Percentiles rank a stretch among this genome's conserved stretches.
Conservation (phyloP, 1,140 invertebrate species). For the Diachasma alloeum region DNA sequence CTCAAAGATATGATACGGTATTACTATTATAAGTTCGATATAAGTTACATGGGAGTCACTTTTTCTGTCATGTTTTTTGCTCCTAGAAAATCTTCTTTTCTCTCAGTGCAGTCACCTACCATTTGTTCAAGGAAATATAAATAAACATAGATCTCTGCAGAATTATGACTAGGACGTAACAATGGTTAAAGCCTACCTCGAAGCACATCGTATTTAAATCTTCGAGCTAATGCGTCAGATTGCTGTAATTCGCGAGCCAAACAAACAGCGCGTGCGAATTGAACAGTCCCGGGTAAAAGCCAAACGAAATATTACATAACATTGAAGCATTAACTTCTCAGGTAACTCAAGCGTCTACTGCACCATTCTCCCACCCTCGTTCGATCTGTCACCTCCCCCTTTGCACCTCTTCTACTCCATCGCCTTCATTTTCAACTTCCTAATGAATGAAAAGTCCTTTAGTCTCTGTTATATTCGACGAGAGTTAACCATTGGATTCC, state of each 20-base stretch:
- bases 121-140: background rate
- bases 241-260: background rate
- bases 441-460: slow-evolving; percentile 28
- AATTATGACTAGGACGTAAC: background rate
- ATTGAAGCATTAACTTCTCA: slow-evolving; percentile 31
- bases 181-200: background rate
- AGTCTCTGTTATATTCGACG: background rate
- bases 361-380: slow-evolving; percentile 22
- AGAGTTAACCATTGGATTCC: slow-evolving; percentile 3
- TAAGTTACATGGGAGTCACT: too few species aligned
- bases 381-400: slow-evolving; percentile 20
- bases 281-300: slow-evolving; percentile 41
- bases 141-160: background rate
- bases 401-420: background rate
- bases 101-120: background rate
- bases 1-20: too few species aligned
- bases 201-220: background rate
- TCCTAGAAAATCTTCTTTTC: too few species aligned
- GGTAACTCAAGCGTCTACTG: background rate
- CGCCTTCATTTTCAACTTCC: slow-evolving; percentile 9
- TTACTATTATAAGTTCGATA: too few species aligned
- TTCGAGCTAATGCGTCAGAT: background rate
- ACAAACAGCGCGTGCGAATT: slow-evolving; percentile 7
- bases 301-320: slow-evolving; percentile 41
- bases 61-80: too few species aligned